Evolutionary conservation across 2,113 vertebrate species (phyloP).

Genomic region (Lepus timidus): DNA sequence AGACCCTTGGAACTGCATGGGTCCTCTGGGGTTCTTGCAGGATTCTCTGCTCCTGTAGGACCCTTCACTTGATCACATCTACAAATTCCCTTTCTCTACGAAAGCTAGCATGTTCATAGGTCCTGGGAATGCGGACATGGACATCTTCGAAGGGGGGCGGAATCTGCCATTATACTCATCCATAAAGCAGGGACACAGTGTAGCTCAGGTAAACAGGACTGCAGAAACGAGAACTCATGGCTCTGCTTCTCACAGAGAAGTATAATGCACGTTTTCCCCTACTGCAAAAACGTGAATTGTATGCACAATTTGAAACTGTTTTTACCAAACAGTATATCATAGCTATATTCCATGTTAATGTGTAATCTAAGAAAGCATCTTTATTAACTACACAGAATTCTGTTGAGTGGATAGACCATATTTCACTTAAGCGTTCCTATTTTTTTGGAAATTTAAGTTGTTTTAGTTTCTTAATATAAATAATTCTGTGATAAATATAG

Average conservation of each 20-base stretch:
- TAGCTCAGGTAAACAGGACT: neutral
- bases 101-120: neutral
- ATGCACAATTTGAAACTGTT: neutral
- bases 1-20: neutral
- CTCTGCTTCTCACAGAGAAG: neutral
- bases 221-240: neutral
- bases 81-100: neutral
- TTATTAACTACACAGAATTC: neutral
- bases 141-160: neutral
- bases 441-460: slow-evolving; percentile 18
- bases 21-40: neutral
- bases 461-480: slow-evolving; percentile 26
- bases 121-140: neutral
- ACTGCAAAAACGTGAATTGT: neutral
- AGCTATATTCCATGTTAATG: neutral
- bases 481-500: slow-evolving; percentile 14
- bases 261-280: neutral
- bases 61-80: neutral
- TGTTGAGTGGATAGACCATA: neutral
- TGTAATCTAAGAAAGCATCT: neutral
- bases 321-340: slow-evolving; percentile 15
- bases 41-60: neutral
- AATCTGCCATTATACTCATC: neutral
- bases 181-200: neutral
- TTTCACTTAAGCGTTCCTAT: neutral